phyloP scores from a whole-genome alignment of 2,888 invertebrate species.

The Hartigia nigra region DNA sequence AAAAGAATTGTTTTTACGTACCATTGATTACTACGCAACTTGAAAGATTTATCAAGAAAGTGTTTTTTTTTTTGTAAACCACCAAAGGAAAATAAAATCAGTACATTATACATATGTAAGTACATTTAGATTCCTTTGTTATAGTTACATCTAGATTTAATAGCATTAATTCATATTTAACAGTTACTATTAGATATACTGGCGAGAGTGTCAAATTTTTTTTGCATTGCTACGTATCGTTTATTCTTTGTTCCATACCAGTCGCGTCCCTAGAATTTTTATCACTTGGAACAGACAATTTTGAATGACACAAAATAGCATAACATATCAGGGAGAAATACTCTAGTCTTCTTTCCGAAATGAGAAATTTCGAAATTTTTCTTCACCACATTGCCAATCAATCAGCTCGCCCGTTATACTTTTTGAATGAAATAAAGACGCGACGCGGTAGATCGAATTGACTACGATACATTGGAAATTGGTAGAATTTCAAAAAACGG shows the following conservation, averaged over 20 bases:
- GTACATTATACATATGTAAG: slow-evolving; percentile 39
- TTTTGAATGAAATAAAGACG: not conserved
- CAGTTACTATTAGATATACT: slow-evolving; percentile 36
- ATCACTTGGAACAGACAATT: not conserved
- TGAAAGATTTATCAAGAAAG: slow-evolving; percentile 11
- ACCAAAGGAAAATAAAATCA: slow-evolving; percentile 24
- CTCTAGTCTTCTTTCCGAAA: not conserved
- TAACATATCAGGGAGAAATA: not conserved
- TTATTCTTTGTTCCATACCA: not conserved
- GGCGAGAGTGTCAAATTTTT: slow-evolving; percentile 47
- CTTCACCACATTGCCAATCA: not conserved
- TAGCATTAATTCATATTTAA: slow-evolving; percentile 27
- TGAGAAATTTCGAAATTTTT: not conserved
- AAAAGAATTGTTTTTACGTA: not conserved
- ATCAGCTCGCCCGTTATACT: not conserved
- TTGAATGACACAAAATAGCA: not conserved
- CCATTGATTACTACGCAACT: not conserved
- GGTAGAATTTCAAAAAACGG: not conserved
- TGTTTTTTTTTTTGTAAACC: slow-evolving; percentile 16
- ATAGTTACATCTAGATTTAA: slow-evolving; percentile 36
- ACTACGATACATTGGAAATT: not conserved
- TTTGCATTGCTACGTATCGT: slow-evolving; percentile 6
- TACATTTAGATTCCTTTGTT: slow-evolving; percentile 24
- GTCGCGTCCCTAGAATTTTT: not conserved
- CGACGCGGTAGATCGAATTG: not conserved